phyloP scores from a whole-genome alignment of 1,140 invertebrate species.

The Conus betulinus region DNA sequence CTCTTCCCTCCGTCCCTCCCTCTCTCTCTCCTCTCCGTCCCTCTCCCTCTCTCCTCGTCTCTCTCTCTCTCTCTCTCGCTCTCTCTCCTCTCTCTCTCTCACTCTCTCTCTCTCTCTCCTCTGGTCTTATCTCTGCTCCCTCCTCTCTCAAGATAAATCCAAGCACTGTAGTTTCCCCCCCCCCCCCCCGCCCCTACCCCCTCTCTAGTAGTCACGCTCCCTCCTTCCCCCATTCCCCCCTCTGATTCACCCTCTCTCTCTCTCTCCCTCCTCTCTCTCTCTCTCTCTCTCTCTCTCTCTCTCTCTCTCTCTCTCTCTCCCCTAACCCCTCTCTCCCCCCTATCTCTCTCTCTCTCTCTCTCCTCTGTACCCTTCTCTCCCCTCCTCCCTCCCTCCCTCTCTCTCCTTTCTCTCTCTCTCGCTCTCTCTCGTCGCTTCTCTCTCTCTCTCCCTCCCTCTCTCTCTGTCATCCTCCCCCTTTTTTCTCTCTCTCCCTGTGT shows the following conservation, averaged over 20 bases:
- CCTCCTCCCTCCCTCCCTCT: too few species aligned
- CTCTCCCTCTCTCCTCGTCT: background rate
- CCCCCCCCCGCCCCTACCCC: background rate
- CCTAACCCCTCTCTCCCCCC: too few species aligned
- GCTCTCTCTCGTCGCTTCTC: background rate
- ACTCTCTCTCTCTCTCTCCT: background rate
- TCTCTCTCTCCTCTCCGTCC: too few species aligned
- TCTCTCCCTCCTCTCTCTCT: constrained; percentile 5
- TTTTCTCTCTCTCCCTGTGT: background rate
- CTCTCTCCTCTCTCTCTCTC: background rate
- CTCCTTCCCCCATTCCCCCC: background rate
- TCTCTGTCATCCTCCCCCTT: too few species aligned
- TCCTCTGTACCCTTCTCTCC: too few species aligned
- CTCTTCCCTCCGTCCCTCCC: too few species aligned
- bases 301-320: constrained; percentile 12
- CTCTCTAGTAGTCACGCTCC: background rate
- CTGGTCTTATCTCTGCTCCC: too few species aligned
- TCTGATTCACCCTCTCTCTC: too few species aligned
- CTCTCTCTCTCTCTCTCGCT: background rate
- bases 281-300: constrained; percentile 24
- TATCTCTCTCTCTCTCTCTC: too few species aligned
- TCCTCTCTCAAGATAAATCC: too few species aligned
- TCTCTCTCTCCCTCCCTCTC: background rate
- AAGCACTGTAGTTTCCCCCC: too few species aligned
- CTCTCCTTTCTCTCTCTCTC: too few species aligned